phyloP scores from a whole-genome alignment of 2,888 invertebrate species.

The Pseudoips prasinana region DNA sequence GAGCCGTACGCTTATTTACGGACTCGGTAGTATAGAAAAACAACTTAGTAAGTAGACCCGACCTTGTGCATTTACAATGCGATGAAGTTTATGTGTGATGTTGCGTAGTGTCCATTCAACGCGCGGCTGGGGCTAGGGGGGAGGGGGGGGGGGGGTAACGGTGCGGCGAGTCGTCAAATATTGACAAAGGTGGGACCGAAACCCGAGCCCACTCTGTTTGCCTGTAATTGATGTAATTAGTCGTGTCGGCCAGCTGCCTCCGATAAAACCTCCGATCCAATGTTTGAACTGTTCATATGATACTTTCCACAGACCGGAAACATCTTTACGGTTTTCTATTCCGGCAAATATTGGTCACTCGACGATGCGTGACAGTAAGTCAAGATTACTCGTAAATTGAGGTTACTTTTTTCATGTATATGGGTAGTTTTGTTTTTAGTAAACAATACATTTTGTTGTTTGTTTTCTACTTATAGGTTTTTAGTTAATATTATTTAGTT shows the following conservation, averaged over 20 bases:
- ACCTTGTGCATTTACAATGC: constrained; percentile 23
- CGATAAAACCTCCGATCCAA: constrained; percentile 55
- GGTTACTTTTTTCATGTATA: constrained; percentile 9
- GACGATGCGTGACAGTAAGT: constrained; percentile 67
- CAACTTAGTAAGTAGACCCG: constrained; percentile 10
- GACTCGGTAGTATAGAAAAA: too few species aligned
- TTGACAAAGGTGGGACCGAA: constrained; percentile 79
- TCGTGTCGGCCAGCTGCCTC: constrained; percentile 77
- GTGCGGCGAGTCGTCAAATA: constrained; percentile 60
- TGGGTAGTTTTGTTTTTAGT: constrained; percentile 18
- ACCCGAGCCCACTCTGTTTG: constrained; percentile 72
- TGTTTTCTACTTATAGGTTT: too few species aligned
- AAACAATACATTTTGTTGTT: too few species aligned
- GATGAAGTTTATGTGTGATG: constrained; percentile 10
- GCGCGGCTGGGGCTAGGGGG: constrained; percentile 26
- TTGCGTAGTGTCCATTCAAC: constrained; percentile 17
- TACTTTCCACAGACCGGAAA: constrained; percentile 77
- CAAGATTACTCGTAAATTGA: constrained; percentile 43
- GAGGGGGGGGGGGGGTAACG: constrained; percentile 26
- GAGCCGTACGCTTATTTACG: too few species aligned
- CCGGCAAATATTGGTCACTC: constrained; percentile 76
- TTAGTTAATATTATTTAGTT: too few species aligned
- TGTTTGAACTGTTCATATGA: constrained; percentile 76
- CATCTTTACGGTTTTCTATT: constrained; percentile 72
- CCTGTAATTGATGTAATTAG: constrained; percentile 82